Evolutionary conservation across 2,888 invertebrate species (phyloP), one percentile per base, ranked within the genome.

Genomic region (Spisula solida): DNA sequence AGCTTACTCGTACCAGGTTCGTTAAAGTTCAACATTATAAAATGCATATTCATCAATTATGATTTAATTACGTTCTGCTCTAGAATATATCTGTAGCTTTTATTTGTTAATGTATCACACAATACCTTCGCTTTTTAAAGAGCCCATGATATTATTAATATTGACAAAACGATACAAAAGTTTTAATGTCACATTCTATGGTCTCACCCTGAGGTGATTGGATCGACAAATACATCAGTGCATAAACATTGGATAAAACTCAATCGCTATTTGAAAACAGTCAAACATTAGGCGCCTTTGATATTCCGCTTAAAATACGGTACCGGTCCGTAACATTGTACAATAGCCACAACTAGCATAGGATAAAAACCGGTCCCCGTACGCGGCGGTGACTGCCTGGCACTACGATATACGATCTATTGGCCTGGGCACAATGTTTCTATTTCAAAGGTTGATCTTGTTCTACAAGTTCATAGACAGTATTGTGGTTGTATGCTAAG

Each of bases 201-300:
- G 75, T 34, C 31, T 34, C 18, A 75, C 18, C 31, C 75, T 31
- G 18, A 16, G 18, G 75, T 75, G 0, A 75, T 16, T 34, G 34
- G 18, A 31, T 34, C 16, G 34, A 75, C 75, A 75, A 75, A 75
- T 10, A 34, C 75, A 34, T 75, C 75, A 31, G 34, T 83, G 34
- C 48, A 75, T 47, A 83, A 48, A 75, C 70, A 83, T 75, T 75
- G 75, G 83, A n/a, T 83, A 25, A 83, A 83, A 83, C 75, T 55
- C 83, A 83, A 83, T 83, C n/a, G 75, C 29, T 83, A 70, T 75
- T 83, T 83, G 47, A 75, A 83, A 48, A 75, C 31, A 34, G 14
- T 75, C 75, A 31, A 34, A 31, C 75, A 75, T 34, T 34, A 75
- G 75, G 75, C 75, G 75, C 75, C 75, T 31, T 34, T 75, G 75